Conservation (phyloP, 2,888 invertebrate species). For the Himalopsyche kuldschensis region DNA sequence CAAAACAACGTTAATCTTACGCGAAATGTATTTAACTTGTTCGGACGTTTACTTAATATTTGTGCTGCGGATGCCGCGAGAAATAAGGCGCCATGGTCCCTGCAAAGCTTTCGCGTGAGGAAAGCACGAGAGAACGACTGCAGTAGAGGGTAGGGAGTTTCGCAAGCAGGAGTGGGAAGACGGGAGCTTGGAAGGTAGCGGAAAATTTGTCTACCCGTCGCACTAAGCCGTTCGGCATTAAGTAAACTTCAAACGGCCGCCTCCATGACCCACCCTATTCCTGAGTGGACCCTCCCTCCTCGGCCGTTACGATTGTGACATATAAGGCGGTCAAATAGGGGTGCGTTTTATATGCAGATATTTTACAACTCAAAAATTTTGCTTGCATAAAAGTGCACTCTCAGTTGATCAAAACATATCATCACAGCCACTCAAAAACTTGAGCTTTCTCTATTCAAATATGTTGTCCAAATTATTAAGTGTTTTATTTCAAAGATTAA, state of each 20-base stretch:
- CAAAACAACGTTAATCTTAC: no score
- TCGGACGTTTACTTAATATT: no score
- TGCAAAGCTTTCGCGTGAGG: no score
- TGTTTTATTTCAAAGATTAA: no score
- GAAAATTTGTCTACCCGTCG: conserved; percentile 3
- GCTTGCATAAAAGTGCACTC: neutral
- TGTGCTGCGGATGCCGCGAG: no score
- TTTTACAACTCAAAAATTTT: neutral
- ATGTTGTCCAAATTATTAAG: no score
- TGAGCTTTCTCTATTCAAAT: no score
- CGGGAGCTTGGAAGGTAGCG: neutral
- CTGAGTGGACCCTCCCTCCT: neutral
- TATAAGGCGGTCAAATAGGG: neutral
- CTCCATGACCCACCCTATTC: neutral
- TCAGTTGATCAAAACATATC: neutral
- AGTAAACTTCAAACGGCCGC: conserved; percentile 17
- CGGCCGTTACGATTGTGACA: neutral
- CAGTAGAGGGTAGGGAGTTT: neutral
- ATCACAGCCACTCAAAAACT: neutral
- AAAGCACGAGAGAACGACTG: neutral
- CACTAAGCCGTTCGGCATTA: conserved; percentile 2
- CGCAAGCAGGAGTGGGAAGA: neutral
- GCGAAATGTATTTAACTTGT: no score
- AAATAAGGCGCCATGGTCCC: no score
- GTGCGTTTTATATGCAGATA: neutral